Evolutionary conservation across 2,113 vertebrate species (phyloP), one percentile per base, ranked within the genome.

Genomic region (Atlantisia rogersi): DNA sequence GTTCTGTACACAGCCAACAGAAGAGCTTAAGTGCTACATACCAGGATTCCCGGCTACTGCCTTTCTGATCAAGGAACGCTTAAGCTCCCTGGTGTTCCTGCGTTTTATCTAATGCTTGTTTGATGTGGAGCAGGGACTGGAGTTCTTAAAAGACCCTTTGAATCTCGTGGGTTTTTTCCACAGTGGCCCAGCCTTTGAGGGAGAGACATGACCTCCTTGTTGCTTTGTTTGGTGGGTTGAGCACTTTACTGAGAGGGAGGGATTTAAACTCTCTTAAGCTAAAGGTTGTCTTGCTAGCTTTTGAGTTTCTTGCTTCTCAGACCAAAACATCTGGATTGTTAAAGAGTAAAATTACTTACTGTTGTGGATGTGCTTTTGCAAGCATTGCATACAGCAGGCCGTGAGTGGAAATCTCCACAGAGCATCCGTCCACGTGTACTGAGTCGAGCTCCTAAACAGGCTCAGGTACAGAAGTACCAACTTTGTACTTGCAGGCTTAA

Each of bases 51-150:
- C 67, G 85, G 89, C 89, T 94, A 82, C 95, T 93, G 86, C 81
- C 73, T 75, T 86, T 86, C 73, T 76, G 62, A 91, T 74, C 53
- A 62, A 69, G 84, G 94, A 96, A 82, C 42, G 24, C 86, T 96
- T 95, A 96, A 97, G 89, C 96, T 95, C 91, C 26, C 58, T 79
- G 77, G 60, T 91, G 93, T 92, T 95, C 69, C 91, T 96, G 89
- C 15, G 19, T 80, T 97, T 91, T 82, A 64, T 96, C 94, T 96
- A 71, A 68, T 75, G 81, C 44, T 42, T 84, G 58, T 94, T 91
- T 95, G 93, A 97, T 95, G 91, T 86, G 84, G 80, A 95, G 22
- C 86, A 79, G 89, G 83, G 81, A 44, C 74, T 89, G 69, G 62
- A 92, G 29, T 35, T 88, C 69, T 82, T 78, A 20, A 67, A 46